Base-by-base conservation (phyloP, 2,888 invertebrate species). In the Cerceris rybyensis region DNA sequence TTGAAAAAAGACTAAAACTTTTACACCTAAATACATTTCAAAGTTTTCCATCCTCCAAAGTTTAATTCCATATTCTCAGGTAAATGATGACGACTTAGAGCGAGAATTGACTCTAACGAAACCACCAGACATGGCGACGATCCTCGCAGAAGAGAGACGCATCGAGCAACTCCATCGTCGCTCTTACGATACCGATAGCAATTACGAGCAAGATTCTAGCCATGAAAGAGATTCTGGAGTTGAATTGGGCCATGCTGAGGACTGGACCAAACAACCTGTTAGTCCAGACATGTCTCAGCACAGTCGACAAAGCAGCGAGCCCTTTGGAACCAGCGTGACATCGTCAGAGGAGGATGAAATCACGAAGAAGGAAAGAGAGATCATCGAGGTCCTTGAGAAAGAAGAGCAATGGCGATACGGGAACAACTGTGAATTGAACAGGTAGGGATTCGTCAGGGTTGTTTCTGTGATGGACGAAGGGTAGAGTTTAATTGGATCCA, bases 281-380 rank as follows among this genome's bases (percentile, higher is more conserved):
- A 92, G 92, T 59, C 92, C 92, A 0, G 92, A 92, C 75, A 92
- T 92, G 92, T 92, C 92, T 0, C 95, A 95, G 85, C 96, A 97
- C 88, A 96, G 96, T 88, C 94, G 96, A 86, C 96, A 97, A 90
- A 96, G 96, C 88, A 96, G 96, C 92, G 96, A 96, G 93, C 96
- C 96, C 6, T 96, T 95, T 92, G 93, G 93, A 11, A 96, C 96
- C 8, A 95, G 95, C 88, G 94, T 95, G 63, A 95, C 96, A 52
- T 96, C 96, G 7, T 93, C 93, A 9, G 97, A 97, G 89, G 97
- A 97, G 91, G 97, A 96, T 88, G 96, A 96, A 86, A 94, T 95
- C 85, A 93, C 93, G 50, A 94, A 95, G 88, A 95, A 94, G 83
- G 95, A 95, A 87, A 92, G 94, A 57, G 95, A 95, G 90, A 95